Conservation (phyloP, 2,113 vertebrate genomes). For the Scolopax mira region DNA sequence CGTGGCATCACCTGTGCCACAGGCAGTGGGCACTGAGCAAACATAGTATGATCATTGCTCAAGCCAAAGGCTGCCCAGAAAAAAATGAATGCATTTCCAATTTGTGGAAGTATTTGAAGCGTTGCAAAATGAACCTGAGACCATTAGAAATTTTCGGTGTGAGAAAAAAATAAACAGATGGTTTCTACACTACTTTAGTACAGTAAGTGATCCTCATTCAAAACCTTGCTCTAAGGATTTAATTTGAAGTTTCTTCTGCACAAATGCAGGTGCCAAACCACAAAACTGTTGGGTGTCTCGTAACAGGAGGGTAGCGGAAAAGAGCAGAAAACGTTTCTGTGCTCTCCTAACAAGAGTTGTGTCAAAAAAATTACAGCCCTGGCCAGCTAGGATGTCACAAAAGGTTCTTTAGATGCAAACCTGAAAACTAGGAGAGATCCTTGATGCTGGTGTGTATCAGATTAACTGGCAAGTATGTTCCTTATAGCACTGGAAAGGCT, state of each 20-base stretch:
- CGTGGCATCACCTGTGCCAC: rapidly evolving
- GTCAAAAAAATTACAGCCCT: background rate
- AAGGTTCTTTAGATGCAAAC: background rate
- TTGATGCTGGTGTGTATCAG: background rate
- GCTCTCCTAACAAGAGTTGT: background rate
- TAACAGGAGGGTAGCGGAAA: background rate
- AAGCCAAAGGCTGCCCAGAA: background rate
- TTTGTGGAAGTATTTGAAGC: background rate
- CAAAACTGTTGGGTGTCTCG: background rate
- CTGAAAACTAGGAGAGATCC: background rate
- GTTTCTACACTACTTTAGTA: background rate
- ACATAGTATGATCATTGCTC: background rate
- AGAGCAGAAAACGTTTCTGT: background rate
- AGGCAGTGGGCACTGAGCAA: background rate
- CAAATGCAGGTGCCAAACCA: background rate
- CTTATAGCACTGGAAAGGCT: background rate
- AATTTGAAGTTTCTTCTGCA: background rate
- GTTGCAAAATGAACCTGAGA: background rate
- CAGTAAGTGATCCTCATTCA: background rate
- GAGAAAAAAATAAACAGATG: background rate
- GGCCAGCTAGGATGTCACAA: background rate
- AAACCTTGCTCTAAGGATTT: background rate
- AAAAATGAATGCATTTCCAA: background rate
- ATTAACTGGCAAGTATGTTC: background rate
- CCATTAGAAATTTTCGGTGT: background rate